Evolutionary conservation across 2,797 vertebrate genomes (phyloP).

Genomic region (Alauda arvensis): DNA sequence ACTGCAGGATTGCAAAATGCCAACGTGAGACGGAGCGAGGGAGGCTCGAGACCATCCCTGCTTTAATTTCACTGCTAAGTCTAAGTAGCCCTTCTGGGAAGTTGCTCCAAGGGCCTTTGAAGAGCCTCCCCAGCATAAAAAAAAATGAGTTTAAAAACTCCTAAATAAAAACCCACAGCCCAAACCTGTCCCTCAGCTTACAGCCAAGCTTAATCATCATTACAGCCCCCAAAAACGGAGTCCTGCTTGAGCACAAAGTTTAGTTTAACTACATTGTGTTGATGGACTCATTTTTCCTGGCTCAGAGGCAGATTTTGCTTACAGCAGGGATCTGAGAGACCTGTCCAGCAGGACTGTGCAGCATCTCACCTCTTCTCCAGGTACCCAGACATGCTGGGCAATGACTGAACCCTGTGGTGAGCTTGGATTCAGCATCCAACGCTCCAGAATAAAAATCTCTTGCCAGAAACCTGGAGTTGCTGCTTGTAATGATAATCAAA

Average conservation of each 20-base stretch:
- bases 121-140: neutral
- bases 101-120: neutral
- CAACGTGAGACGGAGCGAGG: fast-evolving
- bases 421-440: neutral
- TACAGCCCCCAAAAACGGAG: neutral
- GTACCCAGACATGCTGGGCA: neutral
- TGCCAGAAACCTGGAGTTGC: neutral
- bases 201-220: neutral
- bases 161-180: neutral
- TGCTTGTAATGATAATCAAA: neutral
- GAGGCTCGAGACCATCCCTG: neutral
- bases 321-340: neutral
- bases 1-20: neutral
- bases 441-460: neutral
- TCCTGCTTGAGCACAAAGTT: neutral
- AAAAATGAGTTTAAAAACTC: neutral
- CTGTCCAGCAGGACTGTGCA: neutral
- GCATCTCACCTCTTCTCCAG: neutral
- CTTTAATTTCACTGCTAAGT: neutral
- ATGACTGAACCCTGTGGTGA: neutral
- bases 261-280: neutral
- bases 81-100: neutral
- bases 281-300: neutral
- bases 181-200: neutral
- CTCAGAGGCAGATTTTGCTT: neutral